phyloP scores from a whole-genome alignment of 2,888 invertebrate genomes.

The Girardia tigrina region DNA sequence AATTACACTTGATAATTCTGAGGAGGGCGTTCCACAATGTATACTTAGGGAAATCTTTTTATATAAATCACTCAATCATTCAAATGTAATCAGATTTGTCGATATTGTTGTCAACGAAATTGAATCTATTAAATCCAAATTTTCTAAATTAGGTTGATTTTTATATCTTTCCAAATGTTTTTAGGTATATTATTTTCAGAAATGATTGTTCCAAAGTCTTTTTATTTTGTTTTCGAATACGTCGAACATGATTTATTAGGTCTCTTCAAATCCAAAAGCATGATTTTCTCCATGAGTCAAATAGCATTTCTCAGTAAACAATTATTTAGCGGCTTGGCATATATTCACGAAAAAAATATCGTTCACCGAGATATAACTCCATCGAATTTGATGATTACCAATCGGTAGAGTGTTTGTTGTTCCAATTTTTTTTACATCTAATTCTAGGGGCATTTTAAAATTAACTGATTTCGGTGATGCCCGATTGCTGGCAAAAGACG shows the following conservation, averaged over 20 bases:
- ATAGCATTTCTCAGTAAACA: background rate
- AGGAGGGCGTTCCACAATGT: background rate
- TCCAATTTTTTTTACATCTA: too few species aligned
- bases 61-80: background rate
- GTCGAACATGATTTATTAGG: background rate
- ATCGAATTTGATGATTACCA: background rate
- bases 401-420: background rate
- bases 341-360: slow-evolving; percentile 4
- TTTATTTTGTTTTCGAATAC: slow-evolving; percentile 12
- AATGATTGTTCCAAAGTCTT: background rate
- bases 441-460: slow-evolving; percentile 13
- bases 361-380: slow-evolving; percentile 4
- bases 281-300: background rate
- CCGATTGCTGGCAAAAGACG: background rate
- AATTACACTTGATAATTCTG: background rate
- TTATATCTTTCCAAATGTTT: background rate
- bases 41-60: background rate
- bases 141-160: background rate
- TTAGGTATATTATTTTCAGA: background rate
- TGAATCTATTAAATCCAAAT: background rate
- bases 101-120: slow-evolving; percentile 4
- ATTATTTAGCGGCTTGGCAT: background rate
- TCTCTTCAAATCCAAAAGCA: background rate
- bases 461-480: background rate
- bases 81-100: background rate